Evolutionary conservation across 2,113 vertebrate species (phyloP), one percentile per base, ranked within the genome.

Genomic region (Carassius carassius): DNA sequence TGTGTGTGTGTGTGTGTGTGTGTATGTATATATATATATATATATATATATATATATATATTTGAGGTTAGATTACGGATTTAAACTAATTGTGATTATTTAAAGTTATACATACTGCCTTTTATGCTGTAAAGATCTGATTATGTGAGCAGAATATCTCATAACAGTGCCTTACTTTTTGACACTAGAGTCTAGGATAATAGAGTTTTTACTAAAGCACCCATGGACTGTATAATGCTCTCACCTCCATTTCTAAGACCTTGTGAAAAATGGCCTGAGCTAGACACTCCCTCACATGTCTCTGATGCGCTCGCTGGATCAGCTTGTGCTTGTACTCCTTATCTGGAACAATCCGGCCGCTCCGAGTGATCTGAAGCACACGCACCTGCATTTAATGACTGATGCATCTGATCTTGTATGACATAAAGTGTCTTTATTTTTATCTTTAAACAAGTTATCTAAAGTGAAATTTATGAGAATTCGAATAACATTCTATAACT

Each of bases 221-320:
- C 11, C 37, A 47, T 74, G 35, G 29, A 35, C 17, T 56, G n/a
- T 69, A 72, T 25, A 17, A 16, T 32, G 63, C 41, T 13, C 93
- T 5, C 89, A 99, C 97, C 96, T 98, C 95, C 93, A 96, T 94
- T 83, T 97, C 97, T 37, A 98, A 94, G 80, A 97, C 95, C 90
- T 97, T 97, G 49, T 94, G 94, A 87, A 96, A 96, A 82, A 98
- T 94, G 72, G 96, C 96, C 63, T 94, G 95, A 35, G 97, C 96
- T 87, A 99, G 91, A 89, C 96, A 95, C 84, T 97, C 95, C 63
- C 93, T 92, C 1, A 95, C 78, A 0, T 95, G 93, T 80, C 92
- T 94, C 82, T 98, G 95, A 49, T 97, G 96, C n/a, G 96, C 91
- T 84, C 76, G 94, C 88, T 94, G 95, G 91, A 96, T 91, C 44